Base-by-base conservation (phyloP, 2,888 invertebrate species). In the Phyllotreta cruciferae region DNA sequence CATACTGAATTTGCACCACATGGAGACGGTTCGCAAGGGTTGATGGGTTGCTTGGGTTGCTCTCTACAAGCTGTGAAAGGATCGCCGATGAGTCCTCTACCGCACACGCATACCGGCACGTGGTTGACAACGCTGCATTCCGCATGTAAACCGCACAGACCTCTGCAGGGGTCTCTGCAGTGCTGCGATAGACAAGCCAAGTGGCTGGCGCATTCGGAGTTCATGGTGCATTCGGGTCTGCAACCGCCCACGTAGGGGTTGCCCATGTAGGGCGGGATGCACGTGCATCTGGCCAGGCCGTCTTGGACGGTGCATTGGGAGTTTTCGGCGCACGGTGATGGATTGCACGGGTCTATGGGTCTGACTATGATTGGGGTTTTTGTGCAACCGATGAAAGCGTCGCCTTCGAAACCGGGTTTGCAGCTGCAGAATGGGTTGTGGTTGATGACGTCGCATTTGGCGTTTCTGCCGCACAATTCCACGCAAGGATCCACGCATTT, bases 241-340 rank as follows among this genome's bases (percentile, higher is more conserved):
- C 94, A 95, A 37, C 93, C 93, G 11, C 91, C 90, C 10, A 87
- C 86, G 76, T 93, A 94, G 3, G 94, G 93, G 82, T 95, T 92
- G 6, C 94, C 94, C 66, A 92, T 88, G 75, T 93, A 93, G 3
- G 93, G 93, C 62, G 93, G 91, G 75, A 94, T 92, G 75, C 94
- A 95, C n/a, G 86, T 85, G 78, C 95, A 95, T 70, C 88, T 87
- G 0, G 90, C 88, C 35, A 84, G 82, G 11, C 89, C 88, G 72
- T 90, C 88, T 1, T 86, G 82, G 35, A 88, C 87, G 0, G 87
- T 85, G 76, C 94, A 95, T 62, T 91, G 84, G 0, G 94, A 89
- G 75, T 94, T 94, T 75, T 91, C 90, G 11, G 92, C 94, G 78
- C 95, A 95, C 0, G 93, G 93, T 45, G 90, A 88, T 44, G 91